Evolutionary conservation across 2,888 invertebrate genomes (phyloP).

Genomic region (Cyrtodaria siliqua): DNA sequence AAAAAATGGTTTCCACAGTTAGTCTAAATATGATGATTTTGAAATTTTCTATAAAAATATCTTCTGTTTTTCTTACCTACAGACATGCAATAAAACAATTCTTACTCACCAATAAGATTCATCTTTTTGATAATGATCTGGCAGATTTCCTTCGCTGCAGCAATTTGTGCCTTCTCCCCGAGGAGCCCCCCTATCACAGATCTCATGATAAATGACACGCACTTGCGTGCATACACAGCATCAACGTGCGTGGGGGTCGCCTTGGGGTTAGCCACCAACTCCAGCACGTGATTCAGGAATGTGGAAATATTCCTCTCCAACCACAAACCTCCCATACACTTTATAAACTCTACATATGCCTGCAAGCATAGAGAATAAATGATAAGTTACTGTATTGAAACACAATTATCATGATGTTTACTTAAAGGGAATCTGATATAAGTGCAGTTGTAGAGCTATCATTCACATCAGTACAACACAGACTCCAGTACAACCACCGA

Average conservation of each 20-base stretch:
- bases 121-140: slow-evolving; percentile 97
- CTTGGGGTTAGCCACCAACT: slow-evolving; percentile 96
- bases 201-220: slow-evolving; percentile 97
- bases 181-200: slow-evolving; percentile 97
- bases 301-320: slow-evolving; percentile 95
- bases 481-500: no score
- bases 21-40: no score
- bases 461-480: no score
- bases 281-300: slow-evolving; percentile 95
- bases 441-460: no score
- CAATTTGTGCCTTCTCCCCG: slow-evolving; percentile 98
- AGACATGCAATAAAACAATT: no score
- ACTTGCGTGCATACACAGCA: slow-evolving; percentile 98
- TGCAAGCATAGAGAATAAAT: slow-evolving; percentile 84
- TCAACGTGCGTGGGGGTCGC: slow-evolving; percentile 98
- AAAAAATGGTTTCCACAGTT: no score
- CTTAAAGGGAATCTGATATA: no score
- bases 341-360: slow-evolving; percentile 98
- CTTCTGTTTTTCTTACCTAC: no score
- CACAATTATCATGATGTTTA: no score
- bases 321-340: slow-evolving; percentile 97
- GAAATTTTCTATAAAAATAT: no score
- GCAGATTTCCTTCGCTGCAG: slow-evolving; percentile 95
- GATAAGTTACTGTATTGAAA: no score
- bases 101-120: slow-evolving; percentile 88